These are phyloP conservation scores for Drosophila setosimentum DNA, from an alignment of 2,888 invertebrate genomes.

Conservation along the genomic window DNA sequence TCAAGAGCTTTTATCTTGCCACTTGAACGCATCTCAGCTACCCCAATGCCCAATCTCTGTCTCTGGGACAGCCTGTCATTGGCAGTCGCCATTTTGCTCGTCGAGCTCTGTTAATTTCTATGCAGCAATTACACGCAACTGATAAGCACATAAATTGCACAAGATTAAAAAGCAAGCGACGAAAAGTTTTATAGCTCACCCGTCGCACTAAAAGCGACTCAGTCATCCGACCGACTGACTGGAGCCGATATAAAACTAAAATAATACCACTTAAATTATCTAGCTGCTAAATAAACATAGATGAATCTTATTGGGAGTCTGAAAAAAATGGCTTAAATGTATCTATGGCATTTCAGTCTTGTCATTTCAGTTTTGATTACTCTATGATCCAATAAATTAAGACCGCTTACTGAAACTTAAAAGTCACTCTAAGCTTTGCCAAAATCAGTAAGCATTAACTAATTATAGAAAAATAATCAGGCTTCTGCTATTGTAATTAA, in stretches of 20 bases:
- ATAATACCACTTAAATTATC: conserved; percentile 47
- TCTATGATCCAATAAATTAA: background rate
- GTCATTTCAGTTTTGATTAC: background rate
- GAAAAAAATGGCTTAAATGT: background rate
- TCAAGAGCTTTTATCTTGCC: conserved; percentile 78
- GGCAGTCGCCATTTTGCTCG: conserved; percentile 62
- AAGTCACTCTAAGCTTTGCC: background rate
- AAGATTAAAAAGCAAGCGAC: conserved; percentile 66
- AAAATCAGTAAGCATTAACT: background rate
- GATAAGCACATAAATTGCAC: conserved; percentile 62
- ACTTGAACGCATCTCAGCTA: conserved; percentile 69
- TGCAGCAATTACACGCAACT: conserved; percentile 80
- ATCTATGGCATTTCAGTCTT: background rate
- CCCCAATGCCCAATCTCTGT: background rate
- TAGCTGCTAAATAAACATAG: conserved; percentile 23
- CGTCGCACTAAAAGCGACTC: conserved; percentile 13
- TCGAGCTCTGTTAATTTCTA: conserved; percentile 77
- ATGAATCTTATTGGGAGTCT: conserved; percentile 28
- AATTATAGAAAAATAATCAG: background rate
- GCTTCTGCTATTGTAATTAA: background rate
- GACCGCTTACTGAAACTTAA: background rate
- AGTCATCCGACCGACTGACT: conserved; percentile 49
- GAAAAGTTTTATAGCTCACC: conserved; percentile 62
- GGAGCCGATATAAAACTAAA: conserved; percentile 73
- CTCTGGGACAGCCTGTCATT: conserved; percentile 39